Evolutionary conservation across 2,888 invertebrate species (phyloP).

Genomic region (Hemaris fuciformis): DNA sequence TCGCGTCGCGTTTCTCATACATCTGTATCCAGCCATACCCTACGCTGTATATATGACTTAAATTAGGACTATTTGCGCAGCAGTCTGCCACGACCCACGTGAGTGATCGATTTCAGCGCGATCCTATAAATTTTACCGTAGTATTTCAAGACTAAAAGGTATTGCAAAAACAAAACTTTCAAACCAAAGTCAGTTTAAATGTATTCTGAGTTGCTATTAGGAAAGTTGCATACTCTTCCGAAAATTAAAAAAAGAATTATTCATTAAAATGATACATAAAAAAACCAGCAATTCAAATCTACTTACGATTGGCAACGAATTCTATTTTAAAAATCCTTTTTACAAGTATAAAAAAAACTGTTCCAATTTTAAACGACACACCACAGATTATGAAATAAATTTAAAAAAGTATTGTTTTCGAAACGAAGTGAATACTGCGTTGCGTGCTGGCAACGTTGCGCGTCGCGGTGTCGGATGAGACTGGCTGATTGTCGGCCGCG

Average conservation of each 20-base stretch:
- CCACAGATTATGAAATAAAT: neutral
- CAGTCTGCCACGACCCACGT: neutral
- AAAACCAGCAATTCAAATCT: neutral
- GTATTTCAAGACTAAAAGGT: neutral
- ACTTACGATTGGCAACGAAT: neutral
- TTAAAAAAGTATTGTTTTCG: neutral
- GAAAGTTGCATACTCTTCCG: too few species aligned
- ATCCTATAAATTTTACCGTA: neutral
- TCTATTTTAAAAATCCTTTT: neutral
- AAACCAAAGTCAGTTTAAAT: neutral
- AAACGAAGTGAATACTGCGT: neutral
- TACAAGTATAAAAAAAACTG: neutral
- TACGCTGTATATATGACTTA: neutral
- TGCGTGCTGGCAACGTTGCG: neutral
- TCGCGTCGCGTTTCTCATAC: neutral
- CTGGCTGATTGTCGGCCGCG: slow-evolving; percentile 1
- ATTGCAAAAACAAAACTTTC: neutral
- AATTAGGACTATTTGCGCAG: neutral
- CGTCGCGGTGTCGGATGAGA: neutral
- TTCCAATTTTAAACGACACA: neutral
- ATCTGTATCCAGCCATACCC: neutral
- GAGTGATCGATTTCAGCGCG: neutral
- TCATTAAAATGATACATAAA: neutral
- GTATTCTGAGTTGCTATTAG: too few species aligned
- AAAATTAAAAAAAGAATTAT: neutral